Base-by-base conservation (phyloP, 2,888 invertebrate genomes). In the Parascotia fuliginaria region DNA sequence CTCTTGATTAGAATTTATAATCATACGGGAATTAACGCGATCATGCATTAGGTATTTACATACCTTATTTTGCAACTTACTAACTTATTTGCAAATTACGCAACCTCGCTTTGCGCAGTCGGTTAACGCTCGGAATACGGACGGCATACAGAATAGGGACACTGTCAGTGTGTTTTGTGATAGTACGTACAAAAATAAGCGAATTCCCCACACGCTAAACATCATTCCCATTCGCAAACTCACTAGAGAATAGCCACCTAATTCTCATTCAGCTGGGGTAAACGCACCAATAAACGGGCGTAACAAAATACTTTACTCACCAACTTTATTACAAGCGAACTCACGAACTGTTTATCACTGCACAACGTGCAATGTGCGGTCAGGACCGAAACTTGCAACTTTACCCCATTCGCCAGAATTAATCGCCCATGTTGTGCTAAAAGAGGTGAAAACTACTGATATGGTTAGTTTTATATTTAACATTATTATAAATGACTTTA, bases 331-430 rank as follows among this genome's bases (percentile, higher is more conserved):
- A 60, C 47, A 46, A 38, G 39, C 27, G 40, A 39, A 46, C 51
- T 53, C 33, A 49, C 47, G 49, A 58, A 50, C 62, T 61, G 66
- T 75, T 75, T 75, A 73, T 75, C 75, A 65, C 70, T 54, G 54
- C 48, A 65, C 63, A 56, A 60, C 62, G 63, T 54, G 49, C 63
- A 65, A 58, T 60, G 62, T 60, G 65, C 64, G 46, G 56, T 44
- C 42, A 52, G 60, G 70, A 73, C 73, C 71, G 39, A 75, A 72
- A 62, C 56, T 60, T 51, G 70, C 49, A 57, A 72, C 63, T 70
- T 71, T 61, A 50, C 56, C 57, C 74, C 56, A 70, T 73, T 73
- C 57, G 42, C 58, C 40, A 48, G 55, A 66, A 73, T 76, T 73
- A 76, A 76, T 70, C 65, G 75, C 39, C 57, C 55, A 47, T 65